A percentile compares a stretch with the other conserved stretches of the same genome.
Conservation (phyloP, 2,113 vertebrate genomes). For the Pseudorasbora parva region DNA sequence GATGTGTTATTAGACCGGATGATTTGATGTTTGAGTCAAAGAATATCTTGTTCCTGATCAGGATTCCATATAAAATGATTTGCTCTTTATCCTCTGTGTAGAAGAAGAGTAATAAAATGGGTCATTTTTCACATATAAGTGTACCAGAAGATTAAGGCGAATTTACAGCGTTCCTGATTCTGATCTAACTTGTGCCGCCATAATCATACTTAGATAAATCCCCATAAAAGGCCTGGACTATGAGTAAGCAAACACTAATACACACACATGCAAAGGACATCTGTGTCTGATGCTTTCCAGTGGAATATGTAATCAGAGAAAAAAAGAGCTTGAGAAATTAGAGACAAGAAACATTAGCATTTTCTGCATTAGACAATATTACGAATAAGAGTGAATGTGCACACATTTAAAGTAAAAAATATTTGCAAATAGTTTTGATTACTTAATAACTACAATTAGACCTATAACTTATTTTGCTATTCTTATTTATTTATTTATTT, state of each 20-base stretch:
- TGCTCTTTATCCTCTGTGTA: conserved; percentile 13
- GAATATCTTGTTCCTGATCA: conserved; percentile 52
- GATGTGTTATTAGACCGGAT: conserved; percentile 28
- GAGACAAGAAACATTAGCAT: background rate
- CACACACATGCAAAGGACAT: conserved; percentile 21
- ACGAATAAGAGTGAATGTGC: too few relatives aligned
- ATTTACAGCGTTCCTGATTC: conserved; percentile 25
- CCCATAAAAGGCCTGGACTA: conserved; percentile 44
- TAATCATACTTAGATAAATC: conserved; percentile 30
- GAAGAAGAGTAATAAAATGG: conserved; percentile 29
- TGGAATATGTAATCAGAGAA: conserved; percentile 23
- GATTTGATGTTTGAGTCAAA: conserved; percentile 47
- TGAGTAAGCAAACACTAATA: conserved; percentile 10
- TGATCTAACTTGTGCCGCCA: conserved; percentile 28
- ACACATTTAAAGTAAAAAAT: too few relatives aligned
- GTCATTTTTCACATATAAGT: conserved; percentile 28
- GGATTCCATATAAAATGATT: conserved; percentile 43
- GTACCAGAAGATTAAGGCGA: background rate
- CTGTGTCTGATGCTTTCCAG: conserved; percentile 6
- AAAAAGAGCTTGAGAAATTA: conserved; percentile 14
- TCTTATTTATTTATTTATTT: too few relatives aligned
- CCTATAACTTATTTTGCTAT: too few relatives aligned
- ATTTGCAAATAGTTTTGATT: too few relatives aligned
- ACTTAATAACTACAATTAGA: too few relatives aligned
- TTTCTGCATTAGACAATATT: background rate